Evolutionary conservation across 2,888 invertebrate species (phyloP), one percentile per base, ranked within the genome.

Genomic region (Macaria notata): DNA sequence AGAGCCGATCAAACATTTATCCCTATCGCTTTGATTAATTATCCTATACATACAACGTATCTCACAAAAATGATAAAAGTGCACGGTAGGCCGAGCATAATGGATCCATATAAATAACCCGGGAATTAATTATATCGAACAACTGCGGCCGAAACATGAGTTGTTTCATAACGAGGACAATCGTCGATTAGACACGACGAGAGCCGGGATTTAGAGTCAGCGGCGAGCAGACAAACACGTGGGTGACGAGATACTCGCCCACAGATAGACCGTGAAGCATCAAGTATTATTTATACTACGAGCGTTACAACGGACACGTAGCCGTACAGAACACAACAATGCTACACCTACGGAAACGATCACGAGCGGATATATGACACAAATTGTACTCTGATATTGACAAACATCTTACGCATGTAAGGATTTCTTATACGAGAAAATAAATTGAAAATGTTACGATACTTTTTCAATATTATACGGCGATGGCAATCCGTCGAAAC

Each of bases 221-320:
- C 64, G 64, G 58, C 63, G 59, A 58, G 65, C 59, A 63, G 19
- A 19, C 19, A 63, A 65, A 55, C 53, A 67, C 68, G 80, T 81
- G 75, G 78, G 79, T 58, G 71, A 54, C 59, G 56, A 63, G 62
- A 67, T 66, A 66, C 63, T 64, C 74, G 59, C 80, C 80, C 64
- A 76, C 76, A 64, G 51, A 54, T 51, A 66, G 59, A 62, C 72
- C 68, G 59, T 75, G 70, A 68, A 70, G 63, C 64, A 65, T 63
- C 63, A 62, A 65, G 65, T 66, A 63, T 66, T 66, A 62, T 65
- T 65, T 61, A 56, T 62, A 63, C 68, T 66, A 57, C 64, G 33
- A 59, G 62, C 59, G 65, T 64, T 60, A 66, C 62, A 62, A 63
- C 66, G 54, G 62, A 44, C 47, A 44, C 46, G 46, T 46, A 54